Base-by-base conservation (phyloP, 64 coral and sea anemone genomes). In the Exaiptasia diaphana region DNA sequence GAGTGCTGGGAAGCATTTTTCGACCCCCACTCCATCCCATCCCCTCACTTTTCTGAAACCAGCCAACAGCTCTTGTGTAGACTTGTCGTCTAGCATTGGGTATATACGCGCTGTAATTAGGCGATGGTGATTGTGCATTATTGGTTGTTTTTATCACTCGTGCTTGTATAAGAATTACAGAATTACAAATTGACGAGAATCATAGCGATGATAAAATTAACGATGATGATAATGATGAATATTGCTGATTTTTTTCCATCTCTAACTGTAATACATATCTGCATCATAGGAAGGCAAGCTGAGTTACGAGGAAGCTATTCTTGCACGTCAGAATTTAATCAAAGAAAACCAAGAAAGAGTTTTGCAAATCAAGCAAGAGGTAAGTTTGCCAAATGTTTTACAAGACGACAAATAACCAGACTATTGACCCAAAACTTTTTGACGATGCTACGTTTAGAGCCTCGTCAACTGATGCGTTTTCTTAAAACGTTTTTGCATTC, bases 261-360 rank as follows among this genome's bases (percentile, higher is more conserved):
- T n/a, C n/a, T n/a, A n/a, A 13, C 25, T 30, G 14, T 30, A 33
- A 0, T 0, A 4, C 12, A 17, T 43, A n/a, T 43, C 25, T n/a
- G n/a, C n/a, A n/a, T 54, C 15, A 28, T 27, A 99, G 95, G 95
- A 99, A 81, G 95, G 95, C 35, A 83, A 67, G 37, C 52, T 99
- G 10, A 99, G 95, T 68, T 93, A 99, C 31, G 95, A 99, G 68
- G 95, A 99, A 45, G 95, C 95, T 15, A 99, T 99, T 67, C 49
- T 99, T n/a, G 95, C 95, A 5, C 75, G 95, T 71, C 95, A 99
- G 62, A 93, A 73, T 6, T 41, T 99, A 22, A 92, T 99, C 39
- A 99, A 76, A 67, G 89, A 99, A 48, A 99, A 99, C 20, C 89
- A 99, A 70, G 56, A 92, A 25, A 83, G 85, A 23, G 95, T 99